Conservation (phyloP, 2,797 vertebrate genomes). For the Gymnoscopelus braueri region DNA sequence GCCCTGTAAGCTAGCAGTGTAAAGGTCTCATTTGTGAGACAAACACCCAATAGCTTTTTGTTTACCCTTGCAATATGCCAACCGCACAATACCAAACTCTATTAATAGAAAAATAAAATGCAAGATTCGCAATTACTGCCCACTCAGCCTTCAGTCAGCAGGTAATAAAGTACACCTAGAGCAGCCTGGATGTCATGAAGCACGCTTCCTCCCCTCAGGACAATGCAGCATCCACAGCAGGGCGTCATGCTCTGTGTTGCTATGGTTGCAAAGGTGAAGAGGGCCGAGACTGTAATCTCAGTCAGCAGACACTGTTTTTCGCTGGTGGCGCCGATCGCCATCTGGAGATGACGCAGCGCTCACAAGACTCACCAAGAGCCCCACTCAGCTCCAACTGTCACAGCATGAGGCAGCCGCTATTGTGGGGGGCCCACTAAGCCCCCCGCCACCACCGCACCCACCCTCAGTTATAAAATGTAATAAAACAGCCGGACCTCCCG, state of each 20-base stretch:
- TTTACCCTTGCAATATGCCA: neutral
- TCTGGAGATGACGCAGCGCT: constrained; percentile 73
- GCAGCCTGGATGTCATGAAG: constrained; percentile 38
- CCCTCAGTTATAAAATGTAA: too few relatives aligned
- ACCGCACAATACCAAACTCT: neutral
- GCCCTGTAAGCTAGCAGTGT: too few relatives aligned
- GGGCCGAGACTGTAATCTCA: constrained; percentile 70
- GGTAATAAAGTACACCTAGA: constrained; percentile 37
- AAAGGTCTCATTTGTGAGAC: neutral
- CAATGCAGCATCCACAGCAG: constrained; percentile 63
- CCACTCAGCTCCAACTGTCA: constrained; percentile 13
- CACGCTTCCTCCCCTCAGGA: constrained; percentile 58
- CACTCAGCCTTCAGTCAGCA: neutral
- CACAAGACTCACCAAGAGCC: constrained; percentile 33
- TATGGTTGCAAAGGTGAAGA: constrained; percentile 85
- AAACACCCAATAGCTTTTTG: neutral
- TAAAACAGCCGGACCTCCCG: neutral
- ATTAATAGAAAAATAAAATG: neutral
- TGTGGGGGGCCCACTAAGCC: too few relatives aligned
- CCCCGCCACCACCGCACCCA: too few relatives aligned
- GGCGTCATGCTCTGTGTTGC: constrained; percentile 79
- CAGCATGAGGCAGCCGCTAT: constrained; percentile 10
- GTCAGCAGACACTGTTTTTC: constrained; percentile 37
- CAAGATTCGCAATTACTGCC: neutral
- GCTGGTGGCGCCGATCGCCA: constrained; percentile 62